phyloP scores from a whole-genome alignment of 64 coral and sea anemone species.

The Montipora foliosa region DNA sequence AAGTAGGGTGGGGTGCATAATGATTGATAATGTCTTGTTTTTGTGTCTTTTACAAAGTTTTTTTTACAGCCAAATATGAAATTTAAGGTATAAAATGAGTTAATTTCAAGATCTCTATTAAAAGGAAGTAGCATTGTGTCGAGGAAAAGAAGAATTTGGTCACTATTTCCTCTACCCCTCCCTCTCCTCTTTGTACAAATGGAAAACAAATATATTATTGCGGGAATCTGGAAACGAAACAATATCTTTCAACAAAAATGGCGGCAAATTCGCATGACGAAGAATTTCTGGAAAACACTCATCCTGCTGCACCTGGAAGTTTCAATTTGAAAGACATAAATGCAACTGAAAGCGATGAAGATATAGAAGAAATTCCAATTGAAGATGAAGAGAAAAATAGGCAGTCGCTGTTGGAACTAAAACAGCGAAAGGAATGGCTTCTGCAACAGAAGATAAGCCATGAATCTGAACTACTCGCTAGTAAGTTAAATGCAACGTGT shows the following conservation, averaged over 20 bases:
- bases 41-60: background rate
- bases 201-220: background rate
- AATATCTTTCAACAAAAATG: slow-evolving; percentile 63
- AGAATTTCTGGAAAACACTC: background rate
- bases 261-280: slow-evolving; percentile 83
- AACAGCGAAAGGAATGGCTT: slow-evolving; percentile 73
- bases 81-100: no score
- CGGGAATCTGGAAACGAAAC: slow-evolving; percentile 28
- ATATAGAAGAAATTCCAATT: slow-evolving; percentile 12
- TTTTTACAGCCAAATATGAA: background rate
- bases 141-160: background rate
- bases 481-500: slow-evolving; percentile 49
- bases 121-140: background rate
- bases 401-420: slow-evolving; percentile 22
- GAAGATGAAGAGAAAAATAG: slow-evolving; percentile 4
- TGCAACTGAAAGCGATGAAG: background rate
- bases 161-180: background rate
- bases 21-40: no score
- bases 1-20: background rate
- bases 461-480: slow-evolving; percentile 76
- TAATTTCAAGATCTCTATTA: background rate
- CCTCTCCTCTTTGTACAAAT: background rate
- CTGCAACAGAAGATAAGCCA: slow-evolving; percentile 77
- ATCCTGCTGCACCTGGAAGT: background rate
- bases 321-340: background rate